Base-by-base conservation (phyloP, 1,140 invertebrate species). In the Doryteuthis pealeii region DNA sequence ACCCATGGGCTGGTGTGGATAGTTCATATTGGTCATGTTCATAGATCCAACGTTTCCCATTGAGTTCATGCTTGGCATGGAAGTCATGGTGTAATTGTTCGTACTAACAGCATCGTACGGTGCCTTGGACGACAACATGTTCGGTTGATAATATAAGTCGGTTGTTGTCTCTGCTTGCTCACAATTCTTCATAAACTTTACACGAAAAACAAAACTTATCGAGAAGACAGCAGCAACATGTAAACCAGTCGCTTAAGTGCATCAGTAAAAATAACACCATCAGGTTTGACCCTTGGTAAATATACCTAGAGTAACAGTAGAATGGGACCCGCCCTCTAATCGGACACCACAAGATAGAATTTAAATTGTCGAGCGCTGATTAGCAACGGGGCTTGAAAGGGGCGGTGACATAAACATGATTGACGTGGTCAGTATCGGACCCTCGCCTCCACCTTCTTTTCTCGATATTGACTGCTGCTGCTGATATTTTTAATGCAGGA, bases 11-110 rank as follows among this genome's bases (percentile, higher is more conserved):
- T 91, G 71, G 67, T 77, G 75, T 45, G 78, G 75, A 22, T 75
- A 74, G 1, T 69, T 91, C 92, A 94, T 93, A 66, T 92, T 91
- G 87, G 94, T 94, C 88, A 95, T 94, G 67, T 82, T 80, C 77
- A 86, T 83, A 32, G 80, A 79, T 40, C 81, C 82, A 78, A 85
- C 84, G 68, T 79, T 82, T 1, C 81, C 79, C 85, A 87, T 87
- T 18, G 78, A 76, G 69, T 81, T 82, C 84, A 86, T 84, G n/a
- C 79, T 79, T 5, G 79, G 74, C 78, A 85, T 81, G 35, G 81
- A 81, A 3, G 79, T 75, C 81, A 86, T 87, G 58, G 82, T 79
- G 76, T 87, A 81, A 73, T 78, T 77, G 72, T 72, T 80, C 73
- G 80, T 74, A 73, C 81, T 74, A n/a, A 77, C 71, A 32, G 81